Percentiles rank a stretch among this genome's conserved stretches.
Evolutionary conservation across 2,888 invertebrate species (phyloP).

Genomic region (Carterocephalus palaemon): DNA sequence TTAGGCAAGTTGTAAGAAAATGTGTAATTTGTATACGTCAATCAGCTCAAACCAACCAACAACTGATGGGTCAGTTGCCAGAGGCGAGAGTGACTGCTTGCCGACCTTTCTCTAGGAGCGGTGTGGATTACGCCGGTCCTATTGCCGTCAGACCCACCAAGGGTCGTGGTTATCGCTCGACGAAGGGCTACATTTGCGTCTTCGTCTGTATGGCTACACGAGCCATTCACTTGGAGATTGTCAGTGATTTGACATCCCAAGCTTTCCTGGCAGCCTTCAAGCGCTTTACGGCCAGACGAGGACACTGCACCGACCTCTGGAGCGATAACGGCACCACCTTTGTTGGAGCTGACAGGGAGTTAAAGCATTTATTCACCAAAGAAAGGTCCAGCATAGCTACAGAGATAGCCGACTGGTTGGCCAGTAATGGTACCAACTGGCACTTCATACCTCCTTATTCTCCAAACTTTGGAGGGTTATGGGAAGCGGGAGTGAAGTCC

Average conservation of each 20-base stretch:
- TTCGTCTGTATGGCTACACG: conserved; percentile 26
- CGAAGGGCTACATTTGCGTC: conserved; percentile 10
- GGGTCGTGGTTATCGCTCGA: neutral
- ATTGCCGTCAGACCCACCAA: neutral
- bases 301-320: conserved; percentile 25
- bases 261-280: conserved; percentile 27
- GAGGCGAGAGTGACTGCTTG: neutral
- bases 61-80: conserved; percentile 7
- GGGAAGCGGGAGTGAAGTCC: conserved; percentile 22
- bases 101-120: neutral
- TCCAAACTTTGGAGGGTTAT: conserved; percentile 30
- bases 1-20: neutral
- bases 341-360: conserved; percentile 22
- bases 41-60: neutral
- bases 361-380: conserved; percentile 2
- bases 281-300: conserved; percentile 28
- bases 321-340: conserved; percentile 33
- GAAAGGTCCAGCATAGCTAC: neutral
- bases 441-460: conserved; percentile 29
- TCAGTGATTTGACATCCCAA: conserved; percentile 11
- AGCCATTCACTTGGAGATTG: conserved; percentile 24
- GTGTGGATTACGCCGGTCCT: conserved; percentile 5
- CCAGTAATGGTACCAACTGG: conserved; percentile 26
- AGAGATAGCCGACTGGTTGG: conserved; percentile 15
- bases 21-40: conserved; percentile 1